Percentiles rank a stretch among this genome's conserved stretches.
These are phyloP conservation scores for Notamacropus eugenii DNA, from an alignment of 2,797 vertebrate species.

Conservation along the genomic window DNA sequence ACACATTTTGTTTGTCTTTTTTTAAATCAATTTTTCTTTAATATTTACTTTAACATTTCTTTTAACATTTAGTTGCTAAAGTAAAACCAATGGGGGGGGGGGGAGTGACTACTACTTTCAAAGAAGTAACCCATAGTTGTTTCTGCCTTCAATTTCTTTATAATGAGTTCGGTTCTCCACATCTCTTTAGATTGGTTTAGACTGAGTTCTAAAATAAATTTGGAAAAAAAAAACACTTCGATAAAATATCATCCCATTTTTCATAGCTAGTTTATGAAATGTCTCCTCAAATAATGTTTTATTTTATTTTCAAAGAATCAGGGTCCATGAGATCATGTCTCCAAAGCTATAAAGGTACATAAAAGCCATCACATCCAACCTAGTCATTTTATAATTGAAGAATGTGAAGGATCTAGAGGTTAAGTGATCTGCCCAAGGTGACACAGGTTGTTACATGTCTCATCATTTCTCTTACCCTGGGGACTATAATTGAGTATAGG, in stretches of 20 bases:
- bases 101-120: no score
- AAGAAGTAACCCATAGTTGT: no score
- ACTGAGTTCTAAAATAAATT: neutral
- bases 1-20: slow-evolving; percentile 10
- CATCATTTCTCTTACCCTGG: neutral
- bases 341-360: neutral
- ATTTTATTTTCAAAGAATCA: neutral
- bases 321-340: neutral
- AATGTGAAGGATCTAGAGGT: neutral
- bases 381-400: neutral
- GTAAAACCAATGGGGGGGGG: no score
- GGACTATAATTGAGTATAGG: neutral
- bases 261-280: neutral
- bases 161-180: neutral
- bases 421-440: neutral
- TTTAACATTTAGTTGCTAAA: neutral
- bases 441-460: neutral
- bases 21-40: neutral
- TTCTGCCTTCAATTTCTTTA: neutral
- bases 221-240: neutral
- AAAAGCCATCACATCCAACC: neutral
- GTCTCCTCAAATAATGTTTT: neutral
- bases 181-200: neutral
- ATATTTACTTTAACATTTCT: neutral
- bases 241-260: neutral